A percentile compares a stretch with the other conserved stretches of the same genome.
Conservation (phyloP, 2,797 vertebrate species). For the Sebastes oblongus region DNA sequence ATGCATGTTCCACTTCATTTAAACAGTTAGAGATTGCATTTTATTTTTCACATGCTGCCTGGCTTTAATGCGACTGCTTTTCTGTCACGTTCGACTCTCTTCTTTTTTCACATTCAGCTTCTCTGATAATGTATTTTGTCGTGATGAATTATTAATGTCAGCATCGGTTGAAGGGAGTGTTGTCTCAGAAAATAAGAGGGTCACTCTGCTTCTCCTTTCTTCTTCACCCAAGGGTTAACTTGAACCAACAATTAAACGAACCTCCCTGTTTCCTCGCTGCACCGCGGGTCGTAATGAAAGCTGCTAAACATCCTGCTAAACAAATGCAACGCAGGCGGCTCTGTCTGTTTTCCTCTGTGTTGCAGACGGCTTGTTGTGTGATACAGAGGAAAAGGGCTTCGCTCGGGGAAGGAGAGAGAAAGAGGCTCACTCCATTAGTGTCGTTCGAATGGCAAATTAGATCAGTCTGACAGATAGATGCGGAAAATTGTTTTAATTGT, state of each 20-base stretch:
- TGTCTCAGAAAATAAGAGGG: conserved; percentile 67
- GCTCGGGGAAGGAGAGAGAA: conserved; percentile 53
- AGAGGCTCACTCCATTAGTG: conserved; percentile 65
- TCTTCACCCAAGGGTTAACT: conserved; percentile 66
- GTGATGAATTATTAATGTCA: conserved; percentile 66
- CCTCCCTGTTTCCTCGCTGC: conserved; percentile 52
- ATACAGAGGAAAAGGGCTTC: conserved; percentile 52
- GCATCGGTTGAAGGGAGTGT: conserved; percentile 50
- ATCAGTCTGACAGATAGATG: conserved; percentile 79
- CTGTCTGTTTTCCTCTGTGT: conserved; percentile 41
- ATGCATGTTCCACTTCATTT: conserved; percentile 24
- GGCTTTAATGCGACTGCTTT: conserved; percentile 25
- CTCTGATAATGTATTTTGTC: conserved; percentile 49
- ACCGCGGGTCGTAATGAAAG: conserved; percentile 36
- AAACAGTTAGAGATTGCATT: conserved; percentile 16
- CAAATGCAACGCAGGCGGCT: conserved; percentile 35
- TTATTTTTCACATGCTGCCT: conserved; percentile 9
- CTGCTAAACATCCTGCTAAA: conserved; percentile 63
- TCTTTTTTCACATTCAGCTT: conserved; percentile 22
- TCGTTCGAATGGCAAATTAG: conserved; percentile 73
- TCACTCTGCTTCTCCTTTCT: conserved; percentile 33
- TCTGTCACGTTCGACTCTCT: conserved; percentile 9
- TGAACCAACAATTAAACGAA: conserved; percentile 65
- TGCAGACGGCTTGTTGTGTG: conserved; percentile 49
- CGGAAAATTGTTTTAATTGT: conserved; percentile 84